phyloP scores from a whole-genome alignment of 2,797 vertebrate species.

The Gobio occitaniae region DNA sequence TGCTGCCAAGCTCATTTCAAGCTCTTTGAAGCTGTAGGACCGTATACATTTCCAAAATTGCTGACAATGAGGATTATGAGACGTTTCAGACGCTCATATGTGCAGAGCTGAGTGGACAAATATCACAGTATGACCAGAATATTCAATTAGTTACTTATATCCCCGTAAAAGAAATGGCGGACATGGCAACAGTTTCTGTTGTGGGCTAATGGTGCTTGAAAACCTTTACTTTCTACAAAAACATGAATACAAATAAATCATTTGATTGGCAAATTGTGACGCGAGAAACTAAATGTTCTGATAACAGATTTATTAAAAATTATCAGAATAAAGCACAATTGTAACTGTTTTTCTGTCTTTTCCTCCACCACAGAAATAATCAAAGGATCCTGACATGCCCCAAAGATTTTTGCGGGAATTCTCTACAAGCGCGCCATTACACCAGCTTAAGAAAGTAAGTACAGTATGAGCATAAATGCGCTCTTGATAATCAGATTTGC shows the following conservation, averaged over 20 bases:
- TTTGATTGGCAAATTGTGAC: conserved; percentile 32
- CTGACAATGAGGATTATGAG: not conserved
- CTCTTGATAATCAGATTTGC: conserved; percentile 22
- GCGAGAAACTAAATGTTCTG: conserved; percentile 61
- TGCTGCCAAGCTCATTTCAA: not conserved
- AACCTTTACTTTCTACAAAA: not conserved
- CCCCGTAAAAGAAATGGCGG: not conserved
- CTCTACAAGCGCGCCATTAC: not conserved
- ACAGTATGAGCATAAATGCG: not conserved
- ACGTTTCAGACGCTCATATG: not conserved
- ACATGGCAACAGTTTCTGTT: not conserved
- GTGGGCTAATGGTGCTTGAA: not conserved
- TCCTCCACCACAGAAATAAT: conserved; percentile 31
- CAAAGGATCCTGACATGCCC: conserved; percentile 16
- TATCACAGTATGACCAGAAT: conserved; percentile 4
- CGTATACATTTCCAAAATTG: not conserved
- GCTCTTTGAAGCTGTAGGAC: not conserved
- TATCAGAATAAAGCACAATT: conserved; percentile 62
- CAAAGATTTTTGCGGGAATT: conserved; percentile 4
- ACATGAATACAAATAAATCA: not conserved
- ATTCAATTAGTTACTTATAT: not conserved
- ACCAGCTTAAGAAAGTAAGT: conserved; percentile 37
- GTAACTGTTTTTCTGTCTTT: conserved; percentile 46
- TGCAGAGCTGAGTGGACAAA: not conserved
- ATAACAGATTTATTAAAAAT: conserved; percentile 71